Percentiles rank a stretch among this genome's conserved stretches.
Conservation (phyloP, 2,888 invertebrate species). For the Heteromurus nitidus region DNA sequence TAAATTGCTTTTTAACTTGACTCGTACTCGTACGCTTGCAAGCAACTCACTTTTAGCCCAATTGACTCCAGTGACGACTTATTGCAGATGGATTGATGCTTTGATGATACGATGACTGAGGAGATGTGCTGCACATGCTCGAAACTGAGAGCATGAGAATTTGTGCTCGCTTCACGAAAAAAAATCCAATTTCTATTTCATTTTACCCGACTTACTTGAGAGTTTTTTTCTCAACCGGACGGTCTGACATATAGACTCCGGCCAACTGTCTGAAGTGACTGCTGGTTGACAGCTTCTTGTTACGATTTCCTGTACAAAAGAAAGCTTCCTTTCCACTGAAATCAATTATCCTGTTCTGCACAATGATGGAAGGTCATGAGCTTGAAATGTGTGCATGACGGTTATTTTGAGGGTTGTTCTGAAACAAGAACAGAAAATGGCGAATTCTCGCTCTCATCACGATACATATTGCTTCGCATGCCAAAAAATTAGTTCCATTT, state of each 20-base stretch:
- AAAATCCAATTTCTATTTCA: background rate
- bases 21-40: too few species aligned
- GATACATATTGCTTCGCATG: too few species aligned
- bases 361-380: constrained; percentile 30
- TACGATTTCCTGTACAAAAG: constrained; percentile 52
- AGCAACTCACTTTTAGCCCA: too few species aligned
- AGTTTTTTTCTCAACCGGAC: background rate
- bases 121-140: background rate
- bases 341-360: constrained; percentile 48
- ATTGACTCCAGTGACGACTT: too few species aligned
- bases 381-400: constrained; percentile 1
- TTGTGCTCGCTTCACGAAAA: background rate
- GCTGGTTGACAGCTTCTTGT: constrained; percentile 64
- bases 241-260: constrained; percentile 39
- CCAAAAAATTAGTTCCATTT: too few species aligned
- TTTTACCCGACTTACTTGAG: background rate
- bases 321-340: constrained; percentile 24
- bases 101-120: constrained; percentile 1
- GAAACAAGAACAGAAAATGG: too few species aligned
- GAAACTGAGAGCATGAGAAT: background rate
- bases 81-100: constrained; percentile 24
- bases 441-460: too few species aligned
- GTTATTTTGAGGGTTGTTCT: background rate
- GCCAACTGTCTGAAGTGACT: constrained; percentile 20
- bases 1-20: constrained; percentile 52